Evolutionary conservation across 2,113 vertebrate species (phyloP).

Genomic region (Sebastes fasciatus): DNA sequence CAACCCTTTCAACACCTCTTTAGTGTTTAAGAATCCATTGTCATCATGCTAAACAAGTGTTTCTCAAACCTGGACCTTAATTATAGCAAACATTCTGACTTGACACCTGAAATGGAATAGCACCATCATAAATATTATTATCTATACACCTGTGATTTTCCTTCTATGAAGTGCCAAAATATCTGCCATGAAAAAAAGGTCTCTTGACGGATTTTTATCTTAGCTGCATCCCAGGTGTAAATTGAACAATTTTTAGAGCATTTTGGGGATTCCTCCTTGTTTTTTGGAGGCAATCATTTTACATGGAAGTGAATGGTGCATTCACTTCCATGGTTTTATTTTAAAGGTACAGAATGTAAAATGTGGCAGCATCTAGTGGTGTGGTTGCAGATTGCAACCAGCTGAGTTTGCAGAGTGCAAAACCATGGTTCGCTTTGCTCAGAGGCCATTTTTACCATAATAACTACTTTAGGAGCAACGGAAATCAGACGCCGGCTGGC

Average conservation of each 20-base stretch:
- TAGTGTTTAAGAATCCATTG: not conserved
- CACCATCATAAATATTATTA: not conserved
- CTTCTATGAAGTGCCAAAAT: not conserved
- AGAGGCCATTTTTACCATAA: no score
- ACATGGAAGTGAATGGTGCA: not conserved
- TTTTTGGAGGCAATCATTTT: not conserved
- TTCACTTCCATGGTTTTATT: not conserved
- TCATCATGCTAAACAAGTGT: not conserved
- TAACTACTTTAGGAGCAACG: no score
- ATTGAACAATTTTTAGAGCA: not conserved
- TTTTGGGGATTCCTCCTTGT: not conserved
- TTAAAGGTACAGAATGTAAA: no score
- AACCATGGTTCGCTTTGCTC: no score
- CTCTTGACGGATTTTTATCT: not conserved
- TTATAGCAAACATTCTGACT: not conserved
- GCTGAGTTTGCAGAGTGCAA: no score
- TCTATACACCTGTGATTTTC: not conserved
- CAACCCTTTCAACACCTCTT: not conserved
- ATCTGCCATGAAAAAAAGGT: not conserved
- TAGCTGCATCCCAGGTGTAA: not conserved
- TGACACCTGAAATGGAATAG: not conserved
- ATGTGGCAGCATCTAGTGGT: no score
- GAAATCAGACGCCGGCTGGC: no score
- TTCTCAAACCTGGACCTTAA: not conserved
- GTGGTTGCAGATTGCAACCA: no score